phyloP scores from a whole-genome alignment of 2,888 invertebrate species.

The Cephus sareptanus region DNA sequence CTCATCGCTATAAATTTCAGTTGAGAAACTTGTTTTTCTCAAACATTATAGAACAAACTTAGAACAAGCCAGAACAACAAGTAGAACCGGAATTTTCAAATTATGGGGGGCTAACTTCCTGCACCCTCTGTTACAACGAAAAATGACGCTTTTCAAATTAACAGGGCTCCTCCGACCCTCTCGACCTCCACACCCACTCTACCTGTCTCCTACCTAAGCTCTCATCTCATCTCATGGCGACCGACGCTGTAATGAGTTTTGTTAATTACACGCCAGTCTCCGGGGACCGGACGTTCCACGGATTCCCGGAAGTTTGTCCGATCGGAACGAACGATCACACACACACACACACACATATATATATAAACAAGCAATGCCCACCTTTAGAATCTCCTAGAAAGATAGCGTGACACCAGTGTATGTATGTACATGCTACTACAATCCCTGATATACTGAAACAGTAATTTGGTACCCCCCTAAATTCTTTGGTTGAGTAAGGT shows the following conservation, averaged over 20 bases:
- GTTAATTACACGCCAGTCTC: constrained; percentile 46
- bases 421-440: not conserved
- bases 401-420: not conserved
- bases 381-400: not conserved
- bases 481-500: not conserved
- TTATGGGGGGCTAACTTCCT: no score
- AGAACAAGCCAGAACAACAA: no score
- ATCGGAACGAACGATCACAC: constrained; percentile 5
- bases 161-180: no score
- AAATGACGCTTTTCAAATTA: not conserved
- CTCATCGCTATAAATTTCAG: no score
- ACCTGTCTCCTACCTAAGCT: not conserved
- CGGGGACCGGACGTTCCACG: constrained; percentile 13
- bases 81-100: no score
- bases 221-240: not conserved
- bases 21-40: no score
- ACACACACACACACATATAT: not conserved
- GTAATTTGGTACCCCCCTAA: not conserved
- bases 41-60: no score
- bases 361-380: not conserved
- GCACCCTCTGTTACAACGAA: not conserved
- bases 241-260: constrained; percentile 47
- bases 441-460: not conserved
- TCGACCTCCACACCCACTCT: not conserved
- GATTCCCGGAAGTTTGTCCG: constrained; percentile 8